Percentiles rank a stretch among this genome's conserved stretches.
Evolutionary conservation across 2,113 vertebrate genomes (phyloP).

Genomic region (Micromys minutus): DNA sequence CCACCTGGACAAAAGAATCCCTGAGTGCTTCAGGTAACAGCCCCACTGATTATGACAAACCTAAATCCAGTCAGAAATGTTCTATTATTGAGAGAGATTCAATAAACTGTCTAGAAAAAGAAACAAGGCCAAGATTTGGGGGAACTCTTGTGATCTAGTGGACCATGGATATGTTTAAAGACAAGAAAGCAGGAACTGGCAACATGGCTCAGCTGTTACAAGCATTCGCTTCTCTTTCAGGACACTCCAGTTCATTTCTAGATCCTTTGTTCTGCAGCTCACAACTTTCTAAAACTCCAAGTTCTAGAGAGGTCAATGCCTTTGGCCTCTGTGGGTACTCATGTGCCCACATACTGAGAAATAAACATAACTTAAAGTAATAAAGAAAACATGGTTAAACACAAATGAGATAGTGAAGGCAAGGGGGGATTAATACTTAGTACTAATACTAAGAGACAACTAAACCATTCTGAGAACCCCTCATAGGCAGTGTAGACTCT

Average conservation of each 20-base stretch:
- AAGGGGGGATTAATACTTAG: not conserved
- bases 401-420: constrained; percentile 2
- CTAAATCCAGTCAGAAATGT: constrained; percentile 2
- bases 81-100: constrained; percentile 23
- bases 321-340: not conserved
- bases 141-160: constrained; percentile 10
- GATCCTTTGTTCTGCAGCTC: not conserved
- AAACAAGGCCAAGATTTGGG: constrained; percentile 41
- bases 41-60: not conserved
- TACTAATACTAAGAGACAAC: constrained; percentile 22
- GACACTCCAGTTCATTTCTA: not conserved
- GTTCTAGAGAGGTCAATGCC: not conserved
- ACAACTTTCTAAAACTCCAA: not conserved
- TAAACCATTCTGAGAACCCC: not conserved
- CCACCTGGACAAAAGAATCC: not conserved
- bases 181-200: not conserved
- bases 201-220: not conserved
- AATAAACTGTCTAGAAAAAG: not conserved
- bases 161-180: not conserved
- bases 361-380: not conserved
- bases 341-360: not conserved
- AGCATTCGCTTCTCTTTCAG: not conserved
- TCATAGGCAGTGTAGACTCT: not conserved
- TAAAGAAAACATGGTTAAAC: not conserved
- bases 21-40: not conserved